Base-by-base conservation (phyloP, 2,888 invertebrate genomes). In the Apotomis betuletana region DNA sequence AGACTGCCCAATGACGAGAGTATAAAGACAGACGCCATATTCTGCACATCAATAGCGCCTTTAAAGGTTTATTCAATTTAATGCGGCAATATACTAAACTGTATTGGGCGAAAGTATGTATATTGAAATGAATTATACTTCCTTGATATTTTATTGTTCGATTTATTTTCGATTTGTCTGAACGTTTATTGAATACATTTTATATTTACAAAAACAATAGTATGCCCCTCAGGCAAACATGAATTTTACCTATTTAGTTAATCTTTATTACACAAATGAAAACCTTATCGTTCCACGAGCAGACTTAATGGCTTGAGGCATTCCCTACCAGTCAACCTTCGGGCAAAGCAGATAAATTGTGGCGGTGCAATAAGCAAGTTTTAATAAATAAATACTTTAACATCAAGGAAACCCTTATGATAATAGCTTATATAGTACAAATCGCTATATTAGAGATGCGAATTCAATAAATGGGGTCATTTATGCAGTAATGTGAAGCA, bases 31-130 rank as follows among this genome's bases (percentile, higher is more conserved):
- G 27, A 36, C 46, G 44, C 63, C 51, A 64, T 67, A 58, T 71
- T 60, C 52, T 36, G 60, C 15, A 41, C 46, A 67, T 61, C 70
- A 71, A 71, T 61, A 71, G 46, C 70, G 60, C 70, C 70, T 67
- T 74, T 69, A 72, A 67, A 67, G 74, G 61, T 63, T 74, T 72
- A 74, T 74, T 74, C 67, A 74, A 74, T 74, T 74, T 72, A 69
- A 46, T 49, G 52, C 52, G 70, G 5, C 27, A 64, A 70, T 70
- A 64, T 70, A 41, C 69, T 61, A 13, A 61, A 64, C 58, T 57
- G 57, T 15, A 52, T 57, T 15, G 55, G 49, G 55, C 44, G 54
- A 44, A 41, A 60, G 60, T 44, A 10, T 36, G 44, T 54, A 68
- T 54, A 61, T 41, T 51, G 41, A 68, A 38, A 60, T 46, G 10